Evolutionary conservation across 2,113 vertebrate species (phyloP).

Genomic region (Plestiodon gilberti): DNA sequence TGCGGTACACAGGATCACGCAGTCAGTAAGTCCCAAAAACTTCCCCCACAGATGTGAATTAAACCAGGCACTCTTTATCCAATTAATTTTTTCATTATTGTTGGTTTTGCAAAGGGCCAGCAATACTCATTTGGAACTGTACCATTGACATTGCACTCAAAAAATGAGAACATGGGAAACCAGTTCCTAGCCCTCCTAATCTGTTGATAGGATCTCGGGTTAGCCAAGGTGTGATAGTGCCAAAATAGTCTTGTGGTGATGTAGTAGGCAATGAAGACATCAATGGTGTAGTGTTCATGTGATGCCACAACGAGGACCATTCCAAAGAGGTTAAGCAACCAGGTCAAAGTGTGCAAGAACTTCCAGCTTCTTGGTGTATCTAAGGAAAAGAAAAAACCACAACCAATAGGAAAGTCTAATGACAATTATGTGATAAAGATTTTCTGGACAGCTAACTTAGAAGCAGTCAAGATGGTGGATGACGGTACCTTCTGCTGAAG

Average conservation of each 20-base stretch:
- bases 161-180: constrained; percentile 99
- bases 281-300: constrained; percentile 98
- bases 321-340: constrained; percentile 98
- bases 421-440: neutral
- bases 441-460: neutral
- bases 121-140: constrained; percentile 98
- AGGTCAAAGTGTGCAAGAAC: constrained; percentile 97
- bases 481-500: neutral
- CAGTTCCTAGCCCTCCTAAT: constrained; percentile 96
- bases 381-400: constrained; percentile 62
- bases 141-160: constrained; percentile 97
- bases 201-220: constrained; percentile 97
- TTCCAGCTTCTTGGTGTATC: constrained; percentile 98
- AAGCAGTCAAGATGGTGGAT: neutral
- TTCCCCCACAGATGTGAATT: constrained; percentile 43
- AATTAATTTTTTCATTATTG: constrained; percentile 87
- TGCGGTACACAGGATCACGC: no score
- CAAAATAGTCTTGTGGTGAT: constrained; percentile 98
- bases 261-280: constrained; percentile 99
- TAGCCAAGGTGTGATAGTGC: constrained; percentile 97
- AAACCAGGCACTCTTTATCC: constrained; percentile 71
- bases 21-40: constrained; percentile 56
- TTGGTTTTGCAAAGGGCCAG: constrained; percentile 92
- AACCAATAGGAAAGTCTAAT: constrained; percentile 11
- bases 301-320: constrained; percentile 99